Conservation (phyloP, 2,888 invertebrate genomes). For the Apeira syringaria region DNA sequence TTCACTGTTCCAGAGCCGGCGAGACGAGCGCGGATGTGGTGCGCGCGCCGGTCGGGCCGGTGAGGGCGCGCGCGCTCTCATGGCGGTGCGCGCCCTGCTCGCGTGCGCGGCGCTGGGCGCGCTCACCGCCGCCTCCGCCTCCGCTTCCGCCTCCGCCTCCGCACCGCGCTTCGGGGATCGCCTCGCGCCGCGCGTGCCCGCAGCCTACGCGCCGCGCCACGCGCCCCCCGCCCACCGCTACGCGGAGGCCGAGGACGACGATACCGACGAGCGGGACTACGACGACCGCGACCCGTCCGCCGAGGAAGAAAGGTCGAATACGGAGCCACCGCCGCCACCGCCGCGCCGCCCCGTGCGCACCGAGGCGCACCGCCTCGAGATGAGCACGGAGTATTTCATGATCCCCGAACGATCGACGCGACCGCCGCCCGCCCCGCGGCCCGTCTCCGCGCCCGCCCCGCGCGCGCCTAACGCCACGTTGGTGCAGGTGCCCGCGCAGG, state of each 20-base stretch:
- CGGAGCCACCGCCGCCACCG: slow-evolving; percentile 51
- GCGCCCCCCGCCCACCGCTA: slow-evolving; percentile 49
- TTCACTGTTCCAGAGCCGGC: slow-evolving; percentile 60
- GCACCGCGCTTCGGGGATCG: slow-evolving; percentile 72
- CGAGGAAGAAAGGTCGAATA: slow-evolving; percentile 48
- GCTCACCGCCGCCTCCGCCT: slow-evolving; percentile 38
- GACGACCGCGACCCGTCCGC: slow-evolving; percentile 50
- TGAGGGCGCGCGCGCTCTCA: slow-evolving; percentile 65
- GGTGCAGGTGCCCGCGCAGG: slow-evolving; percentile 38
- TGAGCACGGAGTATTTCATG: slow-evolving; percentile 93
- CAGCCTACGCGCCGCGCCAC: slow-evolving; percentile 64
- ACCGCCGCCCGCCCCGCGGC: slow-evolving; percentile 58
- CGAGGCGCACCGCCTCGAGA: slow-evolving; percentile 85
- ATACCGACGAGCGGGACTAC: slow-evolving; percentile 61
- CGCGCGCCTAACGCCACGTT: slow-evolving; percentile 52
- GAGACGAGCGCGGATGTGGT: slow-evolving; percentile 57
- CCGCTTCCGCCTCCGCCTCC: slow-evolving; percentile 31
- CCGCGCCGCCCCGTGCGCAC: slow-evolving; percentile 67
- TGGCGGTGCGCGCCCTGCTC: slow-evolving; percentile 67
- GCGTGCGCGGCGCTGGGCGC: slow-evolving; percentile 59
- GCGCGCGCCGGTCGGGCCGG: slow-evolving; percentile 56
- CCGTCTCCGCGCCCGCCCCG: slow-evolving; percentile 45
- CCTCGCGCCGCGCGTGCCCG: slow-evolving; percentile 69
- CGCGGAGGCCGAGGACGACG: slow-evolving; percentile 60
- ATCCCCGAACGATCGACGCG: slow-evolving; percentile 83